Evolutionary conservation across 1,140 invertebrate genomes (phyloP).

Genomic region (Drosophila gunungcola): DNA sequence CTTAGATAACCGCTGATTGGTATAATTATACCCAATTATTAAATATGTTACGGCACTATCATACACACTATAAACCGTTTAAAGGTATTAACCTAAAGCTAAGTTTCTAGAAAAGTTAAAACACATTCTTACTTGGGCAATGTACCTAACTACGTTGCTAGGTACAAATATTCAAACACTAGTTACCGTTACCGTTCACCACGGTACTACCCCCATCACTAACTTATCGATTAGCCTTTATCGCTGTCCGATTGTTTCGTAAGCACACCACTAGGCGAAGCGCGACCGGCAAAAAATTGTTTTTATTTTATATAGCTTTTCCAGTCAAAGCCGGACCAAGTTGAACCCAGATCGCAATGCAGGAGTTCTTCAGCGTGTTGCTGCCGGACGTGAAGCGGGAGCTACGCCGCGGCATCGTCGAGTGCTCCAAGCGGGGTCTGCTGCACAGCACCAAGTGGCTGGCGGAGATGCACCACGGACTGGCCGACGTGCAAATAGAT

Average conservation of each 20-base stretch:
- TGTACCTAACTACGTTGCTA: no score
- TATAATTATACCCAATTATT: no score
- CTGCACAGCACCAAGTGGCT: slow-evolving; percentile 90
- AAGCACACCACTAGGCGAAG: slow-evolving; percentile 17
- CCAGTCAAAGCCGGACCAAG: neutral
- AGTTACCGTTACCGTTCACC: neutral
- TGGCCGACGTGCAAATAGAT: slow-evolving; percentile 88
- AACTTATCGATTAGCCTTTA: neutral
- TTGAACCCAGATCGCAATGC: slow-evolving; percentile 31
- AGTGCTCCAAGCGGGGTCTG: slow-evolving; percentile 80
- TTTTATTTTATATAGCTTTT: slow-evolving; percentile 16
- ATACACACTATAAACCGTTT: no score
- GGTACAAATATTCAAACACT: no score
- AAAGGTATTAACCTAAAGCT: no score
- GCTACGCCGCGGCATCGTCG: slow-evolving; percentile 75
- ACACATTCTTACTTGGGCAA: no score
- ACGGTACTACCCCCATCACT: neutral
- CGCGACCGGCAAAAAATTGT: slow-evolving; percentile 61
- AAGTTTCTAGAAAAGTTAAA: no score
- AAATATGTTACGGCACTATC: no score
- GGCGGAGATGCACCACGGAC: slow-evolving; percentile 91
- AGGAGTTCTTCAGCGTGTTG: slow-evolving; percentile 71
- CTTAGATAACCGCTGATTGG: no score
- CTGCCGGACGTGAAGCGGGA: slow-evolving; percentile 77
- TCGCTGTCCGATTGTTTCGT: neutral